Base-by-base conservation (phyloP, 2,113 vertebrate species). In the Myxocyprinus asiaticus region DNA sequence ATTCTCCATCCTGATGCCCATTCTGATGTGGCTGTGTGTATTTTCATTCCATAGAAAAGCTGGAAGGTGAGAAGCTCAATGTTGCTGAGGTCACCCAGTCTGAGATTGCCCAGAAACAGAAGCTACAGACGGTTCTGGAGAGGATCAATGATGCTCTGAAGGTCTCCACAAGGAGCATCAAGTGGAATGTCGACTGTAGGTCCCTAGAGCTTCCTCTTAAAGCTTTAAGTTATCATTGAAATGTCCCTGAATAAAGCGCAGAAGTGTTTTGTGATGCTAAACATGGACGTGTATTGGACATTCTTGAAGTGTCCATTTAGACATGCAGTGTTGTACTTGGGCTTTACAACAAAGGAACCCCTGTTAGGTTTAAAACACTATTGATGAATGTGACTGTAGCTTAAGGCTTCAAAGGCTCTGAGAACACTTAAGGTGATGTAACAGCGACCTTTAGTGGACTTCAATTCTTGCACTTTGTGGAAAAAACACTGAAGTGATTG, bases 1-100 rank as follows among this genome's bases (percentile, higher is more conserved):
- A 12, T 11, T 58, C 55, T 61, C 7, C n/a, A 17, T n/a, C 42
- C 9, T 3, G 7, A 11, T 33, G 42, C n/a, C 53, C 4, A 44
- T 62, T 12, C 4, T 80, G 64, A 58, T 65, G 48, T 58, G 12
- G 44, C 14, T 10, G 2, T 45, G 22, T 33, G 42, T 48, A 2
- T 42, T 45, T 73, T 47, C 47, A 0, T 42, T 9, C 66, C 67
- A 5, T 85, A 99, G 97, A 99, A 70, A 99, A 98, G 50, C 81
- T 99, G 84, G 95, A 94, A 0, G 91, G 92, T 22, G 92, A 94
- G 85, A 98, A 95, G 68, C 92, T 99, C 88, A 97, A 98, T 0
- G 96, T 99, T 86, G 97, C 97, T 0, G 98, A 99, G 91, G 97
- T 99, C 89, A 98, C 97, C 0, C 98, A 99, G 61, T 99, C 97